Evolutionary conservation across 2,888 invertebrate genomes (phyloP).

Genomic region (Brachylomia viminalis): DNA sequence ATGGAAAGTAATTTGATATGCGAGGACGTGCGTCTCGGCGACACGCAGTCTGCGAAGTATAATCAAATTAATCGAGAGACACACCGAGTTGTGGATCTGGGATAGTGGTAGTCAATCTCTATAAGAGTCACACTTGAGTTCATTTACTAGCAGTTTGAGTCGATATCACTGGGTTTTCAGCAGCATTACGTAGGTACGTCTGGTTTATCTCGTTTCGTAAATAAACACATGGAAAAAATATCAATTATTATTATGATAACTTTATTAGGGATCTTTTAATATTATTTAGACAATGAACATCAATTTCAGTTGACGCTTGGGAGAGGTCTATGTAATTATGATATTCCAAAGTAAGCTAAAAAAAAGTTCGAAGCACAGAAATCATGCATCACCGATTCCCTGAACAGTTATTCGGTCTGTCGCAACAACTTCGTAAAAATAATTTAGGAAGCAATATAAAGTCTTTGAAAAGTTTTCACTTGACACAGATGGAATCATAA

Average conservation of each 20-base stretch:
- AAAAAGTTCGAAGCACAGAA: neutral
- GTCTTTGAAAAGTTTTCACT: slow-evolving; percentile 23
- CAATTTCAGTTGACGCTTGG: neutral
- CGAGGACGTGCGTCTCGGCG: slow-evolving; percentile 47
- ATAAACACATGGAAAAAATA: too few relatives aligned
- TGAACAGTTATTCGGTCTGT: neutral
- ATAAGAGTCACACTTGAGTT: neutral
- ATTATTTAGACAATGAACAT: neutral
- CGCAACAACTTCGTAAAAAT: slow-evolving; percentile 16
- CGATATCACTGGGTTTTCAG: neutral
- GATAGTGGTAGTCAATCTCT: neutral
- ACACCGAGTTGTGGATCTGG: neutral
- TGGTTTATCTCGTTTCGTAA: neutral
- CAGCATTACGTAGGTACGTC: neutral
- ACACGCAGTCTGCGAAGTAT: slow-evolving; percentile 50
- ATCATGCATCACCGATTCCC: neutral
- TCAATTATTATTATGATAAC: neutral
- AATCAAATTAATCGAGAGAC: slow-evolving; percentile 45
- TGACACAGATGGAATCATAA: slow-evolving; percentile 1
- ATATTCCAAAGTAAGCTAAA: neutral
- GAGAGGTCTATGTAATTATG: neutral
- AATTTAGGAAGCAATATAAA: slow-evolving; percentile 27
- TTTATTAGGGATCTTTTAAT: neutral
- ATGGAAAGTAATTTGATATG: slow-evolving; percentile 56
- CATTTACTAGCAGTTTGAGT: neutral